A percentile compares a stretch with the other conserved stretches of the same genome.
Conservation (phyloP, 2,888 invertebrate species). For the Coelinius sp. region DNA sequence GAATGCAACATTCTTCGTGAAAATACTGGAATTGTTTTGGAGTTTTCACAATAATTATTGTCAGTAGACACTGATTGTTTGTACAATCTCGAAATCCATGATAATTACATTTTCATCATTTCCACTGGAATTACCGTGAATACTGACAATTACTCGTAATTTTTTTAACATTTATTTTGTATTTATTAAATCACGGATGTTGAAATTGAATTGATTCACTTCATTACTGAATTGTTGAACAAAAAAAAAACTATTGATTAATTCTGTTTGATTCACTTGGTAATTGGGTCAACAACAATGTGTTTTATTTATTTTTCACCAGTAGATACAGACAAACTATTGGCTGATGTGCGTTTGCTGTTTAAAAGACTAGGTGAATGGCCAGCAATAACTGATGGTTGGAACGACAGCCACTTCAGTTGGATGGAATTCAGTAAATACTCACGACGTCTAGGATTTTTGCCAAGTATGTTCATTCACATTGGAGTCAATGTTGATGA, state of each 20-base stretch:
- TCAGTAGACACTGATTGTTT: not conserved
- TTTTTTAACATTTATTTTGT: not conserved
- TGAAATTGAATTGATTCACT: too few relatives aligned
- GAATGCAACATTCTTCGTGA: not conserved
- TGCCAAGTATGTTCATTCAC: constrained; percentile 50
- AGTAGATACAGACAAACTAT: constrained; percentile 42
- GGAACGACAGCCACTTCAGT: constrained; percentile 46
- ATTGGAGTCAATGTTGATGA: constrained; percentile 48
- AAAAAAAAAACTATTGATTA: too few relatives aligned
- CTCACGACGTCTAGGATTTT: constrained; percentile 47
- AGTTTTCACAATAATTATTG: not conserved
- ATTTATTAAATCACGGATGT: not conserved
- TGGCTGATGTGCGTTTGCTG: constrained; percentile 42
- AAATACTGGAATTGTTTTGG: not conserved
- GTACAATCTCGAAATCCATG: not conserved
- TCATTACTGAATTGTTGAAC: too few relatives aligned
- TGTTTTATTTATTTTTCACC: not conserved
- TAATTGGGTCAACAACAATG: too few relatives aligned
- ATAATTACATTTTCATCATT: not conserved
- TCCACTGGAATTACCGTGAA: not conserved
- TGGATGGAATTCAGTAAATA: constrained; percentile 50
- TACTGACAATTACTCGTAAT: not conserved
- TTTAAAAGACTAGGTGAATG: constrained; percentile 48
- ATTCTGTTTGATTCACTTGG: too few relatives aligned
- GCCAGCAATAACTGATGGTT: constrained; percentile 46